These are phyloP conservation scores for Sepioteuthis lessoniana DNA, from an alignment of 2,888 invertebrate species.

Conservation along the genomic window DNA sequence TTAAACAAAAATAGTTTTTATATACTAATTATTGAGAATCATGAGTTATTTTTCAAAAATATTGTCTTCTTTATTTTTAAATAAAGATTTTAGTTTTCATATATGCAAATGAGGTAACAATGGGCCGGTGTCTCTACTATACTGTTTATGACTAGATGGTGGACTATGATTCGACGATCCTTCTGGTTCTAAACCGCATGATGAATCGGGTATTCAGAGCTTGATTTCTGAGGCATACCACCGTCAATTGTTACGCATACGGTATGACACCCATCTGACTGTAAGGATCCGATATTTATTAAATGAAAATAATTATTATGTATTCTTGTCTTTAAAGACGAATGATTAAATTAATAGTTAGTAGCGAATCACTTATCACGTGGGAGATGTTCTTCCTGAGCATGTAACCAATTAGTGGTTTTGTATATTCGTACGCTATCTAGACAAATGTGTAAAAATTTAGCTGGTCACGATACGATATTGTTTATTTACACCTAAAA, in stretches of 20 bases:
- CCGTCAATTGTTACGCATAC: neutral
- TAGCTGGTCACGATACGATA: no score
- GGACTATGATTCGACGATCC: neutral
- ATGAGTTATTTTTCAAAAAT: neutral
- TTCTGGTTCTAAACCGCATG: neutral
- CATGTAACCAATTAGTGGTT: no score
- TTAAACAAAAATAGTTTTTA: neutral
- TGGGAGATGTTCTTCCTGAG: no score
- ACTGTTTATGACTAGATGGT: neutral
- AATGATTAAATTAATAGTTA: no score
- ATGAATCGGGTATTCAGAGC: neutral
- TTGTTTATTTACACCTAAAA: no score
- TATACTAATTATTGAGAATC: neutral
- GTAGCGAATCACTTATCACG: no score
- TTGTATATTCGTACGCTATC: no score
- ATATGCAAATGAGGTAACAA: neutral
- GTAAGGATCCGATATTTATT: neutral
- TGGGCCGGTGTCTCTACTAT: neutral
- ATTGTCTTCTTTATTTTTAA: neutral
- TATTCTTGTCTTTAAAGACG: no score
- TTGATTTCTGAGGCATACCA: neutral
- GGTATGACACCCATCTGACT: neutral
- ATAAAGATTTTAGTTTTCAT: neutral
- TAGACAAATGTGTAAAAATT: no score
- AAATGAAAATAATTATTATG: no score